Base-by-base conservation (phyloP, 2,888 invertebrate species). In the Tachina grossa region DNA sequence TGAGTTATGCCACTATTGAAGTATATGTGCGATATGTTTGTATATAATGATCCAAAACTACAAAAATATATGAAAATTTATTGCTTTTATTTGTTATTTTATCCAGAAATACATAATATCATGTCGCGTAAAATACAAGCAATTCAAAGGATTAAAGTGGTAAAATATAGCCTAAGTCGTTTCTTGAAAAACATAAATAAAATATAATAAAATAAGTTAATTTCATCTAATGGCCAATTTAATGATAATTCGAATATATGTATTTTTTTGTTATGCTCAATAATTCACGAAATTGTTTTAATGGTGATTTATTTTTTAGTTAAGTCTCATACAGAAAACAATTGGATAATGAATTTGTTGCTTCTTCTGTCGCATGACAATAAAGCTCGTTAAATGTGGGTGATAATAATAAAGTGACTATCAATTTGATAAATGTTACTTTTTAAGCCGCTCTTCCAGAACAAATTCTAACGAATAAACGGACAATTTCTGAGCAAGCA, bases 151-250 rank as follows among this genome's bases (percentile, higher is more conserved):
- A 79, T 84, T 84, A 84, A 79, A 75, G 59, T 59, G 71, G 71
- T 79, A 75, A 79, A 69, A 75, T 84, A 84, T 79, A 57, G 59
- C 49, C 59, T 13, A 41, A 65, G 76, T 16, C 14, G 53, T 19
- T 41, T 39, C 53, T 41, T n/a, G 31, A 59, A 51, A 49, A 59
- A 4, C 5, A 55, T 45, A 31, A 47, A 59, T 45, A 55, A 22
- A 43, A 65, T 53, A 45, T 51, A 72, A 72, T 57, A 72, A 72
- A 55, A 53, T 31, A 92, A 92, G 91, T 92, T 92, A 91, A 92
- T 92, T 92, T 92, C 90, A 90, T 91, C 91, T 92, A 91, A 92
- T 92, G 91, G 90, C 89, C 88, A 84, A 87, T 88, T 76, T 51
- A 57, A 53, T 22, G 57, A 66, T 74, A 80, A 80, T 80, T 68